Evolutionary conservation across 2,797 vertebrate genomes (phyloP), one percentile per base, ranked within the genome.

Genomic region (Heteromormyrus szaboi): DNA sequence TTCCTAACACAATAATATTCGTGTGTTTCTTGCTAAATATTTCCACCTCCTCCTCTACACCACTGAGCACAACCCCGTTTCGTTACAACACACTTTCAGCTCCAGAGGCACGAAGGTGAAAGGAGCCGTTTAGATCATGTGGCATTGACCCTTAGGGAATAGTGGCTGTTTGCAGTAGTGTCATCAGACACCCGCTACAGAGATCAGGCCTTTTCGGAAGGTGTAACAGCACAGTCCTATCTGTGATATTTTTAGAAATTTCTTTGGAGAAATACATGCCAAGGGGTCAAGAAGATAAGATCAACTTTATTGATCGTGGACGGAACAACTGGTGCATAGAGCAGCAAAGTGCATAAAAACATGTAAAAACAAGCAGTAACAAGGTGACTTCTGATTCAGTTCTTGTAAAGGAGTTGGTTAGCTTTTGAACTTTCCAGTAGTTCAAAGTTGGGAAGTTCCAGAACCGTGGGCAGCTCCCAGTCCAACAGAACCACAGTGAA

Each of bases 391-490:
- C 41, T 22, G 81, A 22, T 14, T 84, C 81, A 22, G 17, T 41
- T 22, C 17, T 25, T 25, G 41, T 46, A 9, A 11, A 22, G n/a
- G 81, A 81, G 8, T 41, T 25, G 25, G 25, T 25, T 25, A 25
- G 25, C 25, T 25, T 25, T 25, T 25, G 25, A 25, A 25, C 25
- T 25, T 25, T 25, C 25, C 25, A 25, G 25, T 25, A 25, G 25
- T 19, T 41, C 44, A 44, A 14, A 37, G 79, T 3, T 83, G n/a
- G 48, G 22, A 44, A 33, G 22, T 33, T 68, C 85, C 88, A 89
- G 88, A 25, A 68, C 56, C 83, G 37, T 17, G 81, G 88, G 79
- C 88, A 85, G 83, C 59, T 22, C 88, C 46, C 5, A 44, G 33
- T 22, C 9, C 1, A 51, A 4, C 2, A n/a, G 41, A 84, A 50